A percentile compares a stretch with the other conserved stretches of the same genome.
Conservation (phyloP, 2,113 vertebrate genomes). For the Pygoscelis adeliae region DNA sequence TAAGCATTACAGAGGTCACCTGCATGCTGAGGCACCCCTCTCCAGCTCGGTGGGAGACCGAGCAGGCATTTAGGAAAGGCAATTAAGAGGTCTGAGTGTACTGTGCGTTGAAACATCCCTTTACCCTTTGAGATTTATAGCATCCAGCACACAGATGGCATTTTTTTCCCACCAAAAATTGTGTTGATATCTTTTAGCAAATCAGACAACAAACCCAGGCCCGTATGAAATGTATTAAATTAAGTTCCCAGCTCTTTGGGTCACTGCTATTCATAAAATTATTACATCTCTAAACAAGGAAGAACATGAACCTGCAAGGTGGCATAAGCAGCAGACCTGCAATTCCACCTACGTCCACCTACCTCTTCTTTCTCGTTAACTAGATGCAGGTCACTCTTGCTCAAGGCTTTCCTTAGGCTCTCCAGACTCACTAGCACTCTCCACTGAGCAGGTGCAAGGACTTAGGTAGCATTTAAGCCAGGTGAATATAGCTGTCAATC, state of each 20-base stretch:
- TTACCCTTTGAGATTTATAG: background rate
- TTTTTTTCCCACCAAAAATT: background rate
- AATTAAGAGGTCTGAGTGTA: background rate
- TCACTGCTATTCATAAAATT: background rate
- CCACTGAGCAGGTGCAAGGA: background rate
- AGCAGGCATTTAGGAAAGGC: background rate
- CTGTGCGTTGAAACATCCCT: background rate
- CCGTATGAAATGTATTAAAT: background rate
- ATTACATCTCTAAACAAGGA: slow-evolving; percentile 10
- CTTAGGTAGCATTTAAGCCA: background rate
- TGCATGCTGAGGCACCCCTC: background rate
- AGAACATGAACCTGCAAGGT: background rate
- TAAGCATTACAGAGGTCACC: background rate
- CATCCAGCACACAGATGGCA: background rate
- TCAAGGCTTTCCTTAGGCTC: background rate
- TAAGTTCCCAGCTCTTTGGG: background rate
- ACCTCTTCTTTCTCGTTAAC: background rate
- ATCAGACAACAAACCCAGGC: background rate
- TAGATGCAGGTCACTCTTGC: background rate
- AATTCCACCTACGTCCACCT: background rate
- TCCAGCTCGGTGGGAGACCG: background rate
- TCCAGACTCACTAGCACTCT: background rate
- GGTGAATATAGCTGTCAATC: background rate
- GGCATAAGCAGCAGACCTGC: background rate
- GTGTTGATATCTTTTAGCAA: background rate